Base-by-base conservation (phyloP, 2,888 invertebrate genomes). In the Acrobasis repandana region DNA sequence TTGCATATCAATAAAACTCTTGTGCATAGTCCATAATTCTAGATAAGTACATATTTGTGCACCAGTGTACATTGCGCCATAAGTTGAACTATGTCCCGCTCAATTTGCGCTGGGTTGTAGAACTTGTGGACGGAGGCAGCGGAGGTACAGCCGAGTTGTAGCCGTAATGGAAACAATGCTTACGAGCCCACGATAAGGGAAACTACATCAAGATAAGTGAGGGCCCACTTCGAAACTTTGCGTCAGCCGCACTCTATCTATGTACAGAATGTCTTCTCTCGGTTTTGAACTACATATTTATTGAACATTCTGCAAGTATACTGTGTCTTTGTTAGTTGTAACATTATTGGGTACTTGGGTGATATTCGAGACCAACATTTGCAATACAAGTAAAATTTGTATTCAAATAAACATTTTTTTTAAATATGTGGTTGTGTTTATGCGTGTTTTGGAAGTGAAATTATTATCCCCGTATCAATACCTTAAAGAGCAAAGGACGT, bases 191-290 rank as follows among this genome's bases (percentile, higher is more conserved):
- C 73, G 82, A 83, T 83, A 85, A 80, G 72, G 70, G 74, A 66
- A 80, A 80, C 81, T 77, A 77, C 77, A 79, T 80, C 80, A 80
- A 80, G 83, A 84, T 82, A 84, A 71, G 78, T 73, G 71, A 72
- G 71, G 75, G 75, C 70, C 70, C 74, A 80, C 84, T 82, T 78
- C 67, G 67, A 61, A 83, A 85, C 78, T 83, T 79, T 73, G 74
- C 67, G 68, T 67, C 67, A 65, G 65, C 61, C 67, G 46, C 14
- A 28, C 56, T 47, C 28, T 34, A 5, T 16, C 15, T 58, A 38
- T n/a, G 8, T 14, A 34, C 15, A 34, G 38, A 43, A n/a, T n/a
- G 43, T 14, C 3, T 43, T 43, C 14, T 43, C 43, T 43, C 43
- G 43, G 43, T 43, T 43, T 43, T 43, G n/a, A 43, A 14, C 43